A percentile compares a stretch with the other conserved stretches of the same genome.
These are phyloP conservation scores for Agrypnia vestita DNA, from an alignment of 1,140 invertebrate species.

Conservation along the genomic window DNA sequence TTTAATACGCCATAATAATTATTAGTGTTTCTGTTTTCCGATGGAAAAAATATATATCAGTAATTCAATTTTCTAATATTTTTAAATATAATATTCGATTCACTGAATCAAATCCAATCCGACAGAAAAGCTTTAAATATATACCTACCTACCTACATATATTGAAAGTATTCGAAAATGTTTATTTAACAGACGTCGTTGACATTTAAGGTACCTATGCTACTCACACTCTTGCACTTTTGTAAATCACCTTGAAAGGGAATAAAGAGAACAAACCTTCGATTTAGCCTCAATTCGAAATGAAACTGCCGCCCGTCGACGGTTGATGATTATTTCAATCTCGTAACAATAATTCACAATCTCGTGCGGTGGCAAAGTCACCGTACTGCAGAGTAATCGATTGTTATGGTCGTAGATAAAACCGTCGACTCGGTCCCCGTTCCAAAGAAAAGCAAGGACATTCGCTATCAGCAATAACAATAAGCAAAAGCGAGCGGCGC, in stretches of 20 bases:
- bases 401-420: background rate
- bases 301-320: background rate
- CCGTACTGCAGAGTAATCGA: background rate
- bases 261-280: conserved; percentile 31
- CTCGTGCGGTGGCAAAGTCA: background rate
- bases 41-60: too few species aligned
- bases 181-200: background rate
- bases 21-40: too few species aligned
- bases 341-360: too few species aligned
- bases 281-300: conserved; percentile 31
- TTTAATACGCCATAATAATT: too few species aligned
- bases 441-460: background rate
- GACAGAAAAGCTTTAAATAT: too few species aligned
- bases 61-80: too few species aligned
- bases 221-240: background rate
- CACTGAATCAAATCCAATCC: too few species aligned
- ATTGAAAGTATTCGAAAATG: background rate
- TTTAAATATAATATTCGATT: too few species aligned
- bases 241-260: conserved; percentile 25
- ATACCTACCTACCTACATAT: background rate
- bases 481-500: too few species aligned
- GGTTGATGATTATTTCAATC: too few species aligned
- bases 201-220: background rate
- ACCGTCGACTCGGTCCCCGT: background rate
- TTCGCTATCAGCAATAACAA: background rate